Evolutionary conservation across 2,888 invertebrate species (phyloP).

Genomic region (Deilephila elpenor): DNA sequence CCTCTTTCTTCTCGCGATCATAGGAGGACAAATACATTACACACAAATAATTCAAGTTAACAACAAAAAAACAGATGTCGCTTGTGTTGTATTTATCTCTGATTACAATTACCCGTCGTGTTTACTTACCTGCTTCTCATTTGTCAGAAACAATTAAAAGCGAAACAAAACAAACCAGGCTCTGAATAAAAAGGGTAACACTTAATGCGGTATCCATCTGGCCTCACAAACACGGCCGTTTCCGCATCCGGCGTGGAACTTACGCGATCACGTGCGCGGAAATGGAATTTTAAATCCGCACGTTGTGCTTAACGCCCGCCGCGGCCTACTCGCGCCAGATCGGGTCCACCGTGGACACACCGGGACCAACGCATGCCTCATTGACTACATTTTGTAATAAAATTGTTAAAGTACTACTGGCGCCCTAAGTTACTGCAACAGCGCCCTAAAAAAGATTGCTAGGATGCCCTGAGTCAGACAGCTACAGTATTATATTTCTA

Average conservation of each 20-base stretch:
- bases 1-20: too few relatives aligned
- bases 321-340: slow-evolving; percentile 29
- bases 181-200: slow-evolving; percentile 46
- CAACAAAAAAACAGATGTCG: too few relatives aligned
- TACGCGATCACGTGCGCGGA: slow-evolving; percentile 72
- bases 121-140: too few relatives aligned
- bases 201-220: slow-evolving; percentile 44
- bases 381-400: neutral
- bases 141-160: slow-evolving; percentile 35
- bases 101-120: too few relatives aligned
- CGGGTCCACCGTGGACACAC: neutral
- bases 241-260: slow-evolving; percentile 69
- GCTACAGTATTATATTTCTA: too few relatives aligned
- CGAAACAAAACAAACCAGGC: slow-evolving; percentile 45
- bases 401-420: neutral
- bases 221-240: slow-evolving; percentile 44
- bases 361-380: neutral
- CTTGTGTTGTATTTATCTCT: too few relatives aligned
- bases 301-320: slow-evolving; percentile 62
- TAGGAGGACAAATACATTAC: too few relatives aligned
- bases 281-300: slow-evolving; percentile 81
- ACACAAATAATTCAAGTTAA: too few relatives aligned
- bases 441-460: too few relatives aligned
- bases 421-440: too few relatives aligned
- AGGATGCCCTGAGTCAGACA: too few relatives aligned